Base-by-base conservation (phyloP, 2,888 invertebrate genomes). In the Ischnura elegans region DNA sequence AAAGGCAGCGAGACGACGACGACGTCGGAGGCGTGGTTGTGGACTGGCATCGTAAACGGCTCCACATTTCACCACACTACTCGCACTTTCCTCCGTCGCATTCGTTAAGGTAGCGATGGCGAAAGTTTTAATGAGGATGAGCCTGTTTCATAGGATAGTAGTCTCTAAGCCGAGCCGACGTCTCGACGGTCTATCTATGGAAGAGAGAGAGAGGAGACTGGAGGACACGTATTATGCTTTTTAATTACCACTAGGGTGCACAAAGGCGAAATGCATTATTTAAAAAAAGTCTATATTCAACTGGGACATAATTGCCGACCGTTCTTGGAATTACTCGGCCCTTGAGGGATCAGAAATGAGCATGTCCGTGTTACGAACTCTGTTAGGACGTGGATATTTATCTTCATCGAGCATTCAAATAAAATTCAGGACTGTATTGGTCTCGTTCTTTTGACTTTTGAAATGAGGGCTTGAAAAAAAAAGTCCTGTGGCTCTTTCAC, bases 41-140 rank as follows among this genome's bases (percentile, higher is more conserved):
- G 76, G 29, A 76, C 76, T 76, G 76, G 76, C 76, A 76, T 76
- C 76, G 76, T 76, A 76, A 76, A 76, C 76, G 36, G 76, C 76
- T 76, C 76, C 76, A 76, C 76, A 76, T 76, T 76, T 76, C 76
- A 76, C 76, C 76, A 25, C 51, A 36, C 76, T 76, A 76, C 76
- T 76, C 76, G 76, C 76, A 76, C 76, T 76, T 76, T 76, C 76
- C 76, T 76, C 76, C 29, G 76, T 25, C 76, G 29, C 76, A 76
- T 76, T 36, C 76, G 76, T 76, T 25, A 76, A 36, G 76, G 36
- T 76, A 76, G 25, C 76, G 76, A 76, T 76, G 76, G 76, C 76
- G 76, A 76, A 76, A 76, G 76, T 76, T 76, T 76, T 76, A 76
- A 76, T 76, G 76, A 76, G 76, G 76, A 76, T 76, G 76, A 29